A percentile compares a stretch with the other conserved stretches of the same genome.
phyloP scores from a whole-genome alignment of 2,113 vertebrate species.

The Tachuris rubrigastra region DNA sequence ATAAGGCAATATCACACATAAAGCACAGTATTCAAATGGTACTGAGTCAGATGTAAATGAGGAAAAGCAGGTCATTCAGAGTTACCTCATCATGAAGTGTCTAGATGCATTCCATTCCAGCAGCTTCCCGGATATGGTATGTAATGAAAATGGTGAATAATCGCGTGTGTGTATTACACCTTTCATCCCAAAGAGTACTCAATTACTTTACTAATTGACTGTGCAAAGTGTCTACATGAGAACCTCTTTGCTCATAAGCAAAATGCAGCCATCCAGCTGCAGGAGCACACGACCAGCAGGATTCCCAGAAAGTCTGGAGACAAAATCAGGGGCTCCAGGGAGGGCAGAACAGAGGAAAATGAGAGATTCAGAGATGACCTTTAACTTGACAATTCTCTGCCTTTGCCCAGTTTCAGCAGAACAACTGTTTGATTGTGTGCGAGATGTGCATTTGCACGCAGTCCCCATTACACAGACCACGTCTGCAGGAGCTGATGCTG shows the following conservation, averaged over 20 bases:
- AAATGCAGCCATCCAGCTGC: neutral
- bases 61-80: slow-evolving; percentile 62
- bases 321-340: neutral
- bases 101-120: slow-evolving; percentile 44
- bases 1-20: slow-evolving; percentile 51
- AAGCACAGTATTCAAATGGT: slow-evolving; percentile 31
- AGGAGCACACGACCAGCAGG: neutral
- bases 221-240: slow-evolving; percentile 15
- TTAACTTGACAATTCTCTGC: neutral
- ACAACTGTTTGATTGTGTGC: neutral
- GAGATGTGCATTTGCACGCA: neutral
- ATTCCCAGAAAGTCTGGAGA: neutral
- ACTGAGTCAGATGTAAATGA: slow-evolving; percentile 65
- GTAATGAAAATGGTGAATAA: slow-evolving; percentile 65
- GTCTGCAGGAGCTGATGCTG: neutral
- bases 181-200: slow-evolving; percentile 53
- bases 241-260: neutral
- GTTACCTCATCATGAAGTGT: slow-evolving; percentile 46
- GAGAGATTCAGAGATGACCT: neutral
- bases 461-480: neutral
- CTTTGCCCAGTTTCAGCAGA: neutral
- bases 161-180: neutral
- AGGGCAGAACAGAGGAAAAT: neutral
- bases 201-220: slow-evolving; percentile 65
- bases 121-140: slow-evolving; percentile 51